Evolutionary conservation across 2,888 invertebrate species (phyloP), one percentile per base, ranked within the genome.

Genomic region (Operophtera brumata): DNA sequence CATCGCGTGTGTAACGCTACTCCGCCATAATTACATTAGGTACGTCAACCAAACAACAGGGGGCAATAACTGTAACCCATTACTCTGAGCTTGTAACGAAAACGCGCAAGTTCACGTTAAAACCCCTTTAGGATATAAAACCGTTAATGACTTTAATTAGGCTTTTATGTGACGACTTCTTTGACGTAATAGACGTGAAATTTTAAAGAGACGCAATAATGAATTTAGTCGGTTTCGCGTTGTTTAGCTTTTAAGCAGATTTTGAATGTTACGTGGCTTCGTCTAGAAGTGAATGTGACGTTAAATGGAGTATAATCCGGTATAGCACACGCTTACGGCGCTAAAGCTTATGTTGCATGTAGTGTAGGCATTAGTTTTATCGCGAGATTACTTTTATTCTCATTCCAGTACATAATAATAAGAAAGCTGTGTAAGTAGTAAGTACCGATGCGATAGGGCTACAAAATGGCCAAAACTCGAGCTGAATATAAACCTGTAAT

Each of bases 41-140:
- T 73, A 77, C 77, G 73, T 77, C 72, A 72, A 68, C 70, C 69
- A 68, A 78, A 75, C 74, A 76, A 75, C 70, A 67, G 72, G 70
- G 73, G 69, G 71, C 69, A 71, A 75, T 78, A 77, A 79, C 71
- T 74, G 74, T 73, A 73, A 49, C 74, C 69, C 73, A 72, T 75
- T 73, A 73, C 68, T 64, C 63, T 61, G 61, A 40, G 47, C 51
- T 70, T 66, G 58, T 68, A 65, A 64, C 67, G 66, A 55, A 72
- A 73, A 77, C 66, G 71, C 65, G 61, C 68, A 67, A 72, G 68
- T 72, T 72, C 57, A 62, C 68, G 69, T 68, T 74, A 73, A 73
- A 70, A 66, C 59, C 57, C 66, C 68, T 70, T 67, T 63, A 66
- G 66, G 63, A 57, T 67, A 68, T 69, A 62, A 64, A 66, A 64